Conservation (phyloP, 2,888 invertebrate genomes). For the Drosophila neotestacea region DNA sequence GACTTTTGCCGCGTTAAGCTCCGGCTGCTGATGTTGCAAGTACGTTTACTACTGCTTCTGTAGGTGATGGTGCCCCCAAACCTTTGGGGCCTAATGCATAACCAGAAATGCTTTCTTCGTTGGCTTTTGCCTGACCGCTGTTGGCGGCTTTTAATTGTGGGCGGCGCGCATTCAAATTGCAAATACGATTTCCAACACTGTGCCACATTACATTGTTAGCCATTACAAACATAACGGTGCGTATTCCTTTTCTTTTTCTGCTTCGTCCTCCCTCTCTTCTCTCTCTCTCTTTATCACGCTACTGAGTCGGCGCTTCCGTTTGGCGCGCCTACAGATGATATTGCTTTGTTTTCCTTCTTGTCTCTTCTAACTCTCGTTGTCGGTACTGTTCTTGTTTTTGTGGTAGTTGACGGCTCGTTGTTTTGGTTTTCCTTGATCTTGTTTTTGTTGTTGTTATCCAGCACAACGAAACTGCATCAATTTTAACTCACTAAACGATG, state of each 20-base stretch:
- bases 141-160: conserved; percentile 66
- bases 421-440: conserved; percentile 22
- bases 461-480: conserved; percentile 51
- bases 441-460: conserved; percentile 38
- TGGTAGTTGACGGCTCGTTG: conserved; percentile 49
- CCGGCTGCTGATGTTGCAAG: conserved; percentile 37
- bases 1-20: conserved; percentile 39
- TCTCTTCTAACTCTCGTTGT: conserved; percentile 49
- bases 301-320: conserved; percentile 32
- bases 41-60: conserved; percentile 55
- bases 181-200: conserved; percentile 78
- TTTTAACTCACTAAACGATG: conserved; percentile 43
- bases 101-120: conserved; percentile 67
- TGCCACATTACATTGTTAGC: conserved; percentile 85
- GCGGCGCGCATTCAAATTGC: conserved; percentile 73
- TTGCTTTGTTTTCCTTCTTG: conserved; percentile 5
- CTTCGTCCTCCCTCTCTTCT: conserved; percentile 5
- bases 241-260: conserved; percentile 38
- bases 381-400: conserved; percentile 9
- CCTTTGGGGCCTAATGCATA: conserved; percentile 84
- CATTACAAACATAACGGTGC: conserved; percentile 85
- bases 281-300: conserved; percentile 23
- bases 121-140: conserved; percentile 67
- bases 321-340: conserved; percentile 26
- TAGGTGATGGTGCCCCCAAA: conserved; percentile 84